Evolutionary conservation across 53 echinoderm and acorn worm genomes (phyloP).

Genomic region (Crossaster papposus): DNA sequence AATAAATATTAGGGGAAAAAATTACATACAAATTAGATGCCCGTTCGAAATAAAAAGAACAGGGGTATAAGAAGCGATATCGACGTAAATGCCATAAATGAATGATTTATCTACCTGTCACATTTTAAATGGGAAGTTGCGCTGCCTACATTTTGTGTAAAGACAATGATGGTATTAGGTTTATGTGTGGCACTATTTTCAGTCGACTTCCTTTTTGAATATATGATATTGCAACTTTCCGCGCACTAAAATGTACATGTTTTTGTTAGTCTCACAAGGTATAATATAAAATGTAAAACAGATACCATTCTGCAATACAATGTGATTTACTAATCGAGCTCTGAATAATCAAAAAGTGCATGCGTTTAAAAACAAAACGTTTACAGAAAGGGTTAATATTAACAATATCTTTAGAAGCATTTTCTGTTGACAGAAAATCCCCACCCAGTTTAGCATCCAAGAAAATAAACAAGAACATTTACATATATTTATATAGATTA

Average conservation of each 20-base stretch:
- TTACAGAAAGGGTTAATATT: background rate
- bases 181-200: conserved; percentile 3
- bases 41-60: background rate
- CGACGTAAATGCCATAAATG: background rate
- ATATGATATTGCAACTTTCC: conserved; percentile 60
- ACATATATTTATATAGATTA: conserved; percentile 45
- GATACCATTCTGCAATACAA: conserved; percentile 9
- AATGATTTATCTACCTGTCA: background rate
- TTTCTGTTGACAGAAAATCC: background rate
- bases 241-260: conserved; percentile 52
- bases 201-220: conserved; percentile 22
- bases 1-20: background rate
- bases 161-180: background rate
- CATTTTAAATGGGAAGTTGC: background rate
- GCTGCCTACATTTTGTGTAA: background rate
- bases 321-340: background rate
- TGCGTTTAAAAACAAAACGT: conserved; percentile 47
- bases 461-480: conserved; percentile 38
- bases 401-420: conserved; percentile 10
- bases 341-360: conserved; percentile 26
- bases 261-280: background rate
- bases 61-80: background rate
- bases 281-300: conserved; percentile 6
- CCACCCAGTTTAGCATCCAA: no score
- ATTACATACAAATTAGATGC: background rate